A percentile compares a stretch with the other conserved stretches of the same genome.
Evolutionary conservation across 2,888 invertebrate species (phyloP).

Genomic region (Apodemia mormo): DNA sequence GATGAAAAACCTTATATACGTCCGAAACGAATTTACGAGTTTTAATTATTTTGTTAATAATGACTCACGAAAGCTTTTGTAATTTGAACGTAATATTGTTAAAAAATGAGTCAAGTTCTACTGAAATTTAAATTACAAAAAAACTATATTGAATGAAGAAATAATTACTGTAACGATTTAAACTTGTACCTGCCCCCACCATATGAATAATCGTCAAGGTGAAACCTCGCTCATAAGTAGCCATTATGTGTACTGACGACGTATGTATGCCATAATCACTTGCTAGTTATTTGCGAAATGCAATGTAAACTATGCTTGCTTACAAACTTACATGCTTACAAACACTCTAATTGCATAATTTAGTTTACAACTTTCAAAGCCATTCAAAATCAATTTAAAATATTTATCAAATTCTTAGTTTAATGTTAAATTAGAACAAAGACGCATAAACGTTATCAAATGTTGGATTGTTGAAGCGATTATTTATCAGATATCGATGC

Average conservation of each 20-base stretch:
- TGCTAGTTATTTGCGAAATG: constrained; percentile 10
- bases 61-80: too few relatives aligned
- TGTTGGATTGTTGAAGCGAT: constrained; percentile 55
- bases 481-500: constrained; percentile 58
- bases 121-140: neutral
- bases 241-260: constrained; percentile 41
- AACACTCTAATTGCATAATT: neutral
- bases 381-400: neutral
- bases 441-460: constrained; percentile 55
- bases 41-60: too few relatives aligned
- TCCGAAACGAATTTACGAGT: too few relatives aligned
- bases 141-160: constrained; percentile 31
- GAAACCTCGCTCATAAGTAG: constrained; percentile 54
- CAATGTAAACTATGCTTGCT: constrained; percentile 26
- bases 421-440: constrained; percentile 46
- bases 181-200: constrained; percentile 58
- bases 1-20: too few relatives aligned
- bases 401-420: neutral
- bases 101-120: neutral
- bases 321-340: neutral
- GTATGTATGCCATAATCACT: constrained; percentile 44
- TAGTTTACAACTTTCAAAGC: neutral
- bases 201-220: constrained; percentile 77
- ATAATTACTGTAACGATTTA: constrained; percentile 42
- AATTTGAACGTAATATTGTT: neutral